Conservation (phyloP, 2,113 vertebrate species). For the Microtus oregoni region DNA sequence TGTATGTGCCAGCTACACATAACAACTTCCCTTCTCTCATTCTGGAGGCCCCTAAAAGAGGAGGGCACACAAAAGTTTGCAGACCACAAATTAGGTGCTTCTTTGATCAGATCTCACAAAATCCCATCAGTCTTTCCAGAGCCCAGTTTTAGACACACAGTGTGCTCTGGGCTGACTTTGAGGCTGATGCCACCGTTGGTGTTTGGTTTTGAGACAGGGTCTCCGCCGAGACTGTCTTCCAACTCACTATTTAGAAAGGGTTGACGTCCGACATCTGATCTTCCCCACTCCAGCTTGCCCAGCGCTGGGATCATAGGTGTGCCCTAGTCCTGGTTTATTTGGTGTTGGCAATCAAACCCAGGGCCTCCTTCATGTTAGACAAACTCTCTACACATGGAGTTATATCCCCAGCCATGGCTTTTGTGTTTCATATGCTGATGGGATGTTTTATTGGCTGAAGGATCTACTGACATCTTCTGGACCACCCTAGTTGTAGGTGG, state of each 20-base stretch:
- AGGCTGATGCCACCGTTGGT: neutral
- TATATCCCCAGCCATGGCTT: neutral
- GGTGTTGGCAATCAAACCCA: neutral
- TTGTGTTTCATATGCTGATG: neutral
- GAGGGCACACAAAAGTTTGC: neutral
- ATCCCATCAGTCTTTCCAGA: neutral
- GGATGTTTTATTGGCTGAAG: neutral
- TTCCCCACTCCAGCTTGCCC: neutral
- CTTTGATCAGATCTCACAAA: neutral
- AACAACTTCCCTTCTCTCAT: neutral
- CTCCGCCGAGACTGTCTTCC: neutral
- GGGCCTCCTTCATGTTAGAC: neutral
- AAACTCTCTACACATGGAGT: neutral
- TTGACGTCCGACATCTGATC: neutral
- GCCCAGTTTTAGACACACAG: neutral
- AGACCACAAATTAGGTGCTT: neutral
- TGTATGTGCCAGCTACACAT: neutral
- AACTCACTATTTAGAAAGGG: neutral
- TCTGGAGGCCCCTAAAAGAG: neutral
- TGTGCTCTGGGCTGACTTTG: neutral
- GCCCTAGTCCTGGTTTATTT: neutral
- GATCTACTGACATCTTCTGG: neutral
- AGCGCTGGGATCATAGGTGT: too few species aligned
- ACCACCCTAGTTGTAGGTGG: neutral
- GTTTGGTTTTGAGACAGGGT: neutral